Evolutionary conservation across 2,888 invertebrate genomes (phyloP), one percentile per base, ranked within the genome.

Genomic region (Hybos culiciformis): DNA sequence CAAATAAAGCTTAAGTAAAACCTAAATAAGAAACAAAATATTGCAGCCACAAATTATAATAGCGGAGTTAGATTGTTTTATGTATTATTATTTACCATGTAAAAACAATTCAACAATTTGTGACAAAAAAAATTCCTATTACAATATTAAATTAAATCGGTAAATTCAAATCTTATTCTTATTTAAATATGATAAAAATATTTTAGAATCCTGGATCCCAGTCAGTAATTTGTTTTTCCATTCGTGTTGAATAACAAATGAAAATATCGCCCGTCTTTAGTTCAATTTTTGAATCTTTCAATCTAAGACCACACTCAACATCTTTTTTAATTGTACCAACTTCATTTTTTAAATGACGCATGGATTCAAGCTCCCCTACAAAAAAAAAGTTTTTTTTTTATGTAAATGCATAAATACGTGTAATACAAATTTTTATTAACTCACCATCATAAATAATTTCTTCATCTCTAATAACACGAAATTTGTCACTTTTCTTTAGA

Each of bases 281-380:
- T 20, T 69, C 59, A 21, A 88, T 53, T 2, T 65, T 58, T 1
- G 67, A 56, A 54, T 86, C 79, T 3, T 73, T 72, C 42, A 96
- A 71, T 47, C 80, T 77, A 21, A 97, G 59, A 0, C 96, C 96
- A 63, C 96, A 96, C 60, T 97, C 94, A 45, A 79, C 74, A 59
- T 86, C 86, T 37, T 76, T 78, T 60, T 85, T 86, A 31, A 96
- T 77, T 0, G 75, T 71, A 5, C 79, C 78, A 4, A 91, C 88
- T 66, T 94, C 93, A 40, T 79, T 76, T 61, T 94, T 96, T 37
- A 90, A 66, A 65, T 94, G 92, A 51, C 83, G 78, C 80, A 97
- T 80, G 0, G 92, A 90, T 20, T 72, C 69, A 42, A 92, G 57
- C 50, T 71, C 67, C 39, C 88, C 88, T 81, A 53, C 8, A 52